These are phyloP conservation scores for Meda fulgida DNA, from an alignment of 2,797 vertebrate genomes.

Conservation along the genomic window DNA sequence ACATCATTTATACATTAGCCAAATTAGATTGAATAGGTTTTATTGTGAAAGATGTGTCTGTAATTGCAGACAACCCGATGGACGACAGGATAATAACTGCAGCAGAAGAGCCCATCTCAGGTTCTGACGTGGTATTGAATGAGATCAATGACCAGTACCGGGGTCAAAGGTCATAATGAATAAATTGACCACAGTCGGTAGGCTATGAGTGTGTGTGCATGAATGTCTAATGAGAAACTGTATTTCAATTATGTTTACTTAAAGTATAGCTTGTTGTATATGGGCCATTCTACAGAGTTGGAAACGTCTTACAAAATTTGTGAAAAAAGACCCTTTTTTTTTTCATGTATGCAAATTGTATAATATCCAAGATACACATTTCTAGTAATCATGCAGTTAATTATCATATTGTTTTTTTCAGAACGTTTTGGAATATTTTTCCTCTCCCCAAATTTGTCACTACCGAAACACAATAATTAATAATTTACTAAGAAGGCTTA, in stretches of 20 bases:
- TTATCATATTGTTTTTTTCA: too few relatives aligned
- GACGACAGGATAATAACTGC: constrained; percentile 69
- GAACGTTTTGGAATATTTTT: too few relatives aligned
- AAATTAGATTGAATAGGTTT: neutral
- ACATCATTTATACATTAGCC: neutral
- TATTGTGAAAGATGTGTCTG: neutral
- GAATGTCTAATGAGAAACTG: neutral
- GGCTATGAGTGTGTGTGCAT: neutral
- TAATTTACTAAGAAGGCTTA: too few relatives aligned
- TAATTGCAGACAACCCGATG: constrained; percentile 69
- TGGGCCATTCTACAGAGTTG: too few relatives aligned
- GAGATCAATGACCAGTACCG: constrained; percentile 70
- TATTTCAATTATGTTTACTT: constrained; percentile 2
- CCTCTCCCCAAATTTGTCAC: too few relatives aligned
- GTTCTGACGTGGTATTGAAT: constrained; percentile 74
- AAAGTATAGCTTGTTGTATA: constrained; percentile 18
- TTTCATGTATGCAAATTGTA: too few relatives aligned
- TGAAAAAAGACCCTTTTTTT: too few relatives aligned
- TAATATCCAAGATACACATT: too few relatives aligned
- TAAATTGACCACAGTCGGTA: neutral
- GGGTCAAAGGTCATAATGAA: constrained; percentile 36
- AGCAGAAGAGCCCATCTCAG: constrained; percentile 58
- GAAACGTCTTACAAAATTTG: too few relatives aligned
- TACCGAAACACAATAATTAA: too few relatives aligned
- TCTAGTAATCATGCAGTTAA: too few relatives aligned